Conservation (phyloP, 1,140 invertebrate genomes). For the Caenorhabditis brenneri region DNA sequence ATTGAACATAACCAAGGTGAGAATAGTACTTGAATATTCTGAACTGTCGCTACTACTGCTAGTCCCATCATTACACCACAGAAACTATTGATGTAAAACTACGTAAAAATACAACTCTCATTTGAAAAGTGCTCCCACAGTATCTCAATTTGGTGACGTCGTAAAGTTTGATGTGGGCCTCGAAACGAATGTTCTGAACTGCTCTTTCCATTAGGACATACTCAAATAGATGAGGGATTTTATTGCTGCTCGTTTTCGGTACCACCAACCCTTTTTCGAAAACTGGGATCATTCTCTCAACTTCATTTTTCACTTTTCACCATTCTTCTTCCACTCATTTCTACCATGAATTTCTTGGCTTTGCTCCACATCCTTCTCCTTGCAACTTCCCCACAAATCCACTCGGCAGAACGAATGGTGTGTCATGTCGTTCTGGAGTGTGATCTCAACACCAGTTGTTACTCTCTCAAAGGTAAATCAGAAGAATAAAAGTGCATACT, state of each 20-base stretch:
- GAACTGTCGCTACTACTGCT: too few relatives aligned
- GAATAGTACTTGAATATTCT: too few relatives aligned
- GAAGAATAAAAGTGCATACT: neutral
- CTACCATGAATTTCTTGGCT: neutral
- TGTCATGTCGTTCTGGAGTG: constrained; percentile 13
- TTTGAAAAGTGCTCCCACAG: neutral
- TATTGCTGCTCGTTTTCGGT: neutral
- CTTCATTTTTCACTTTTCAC: neutral
- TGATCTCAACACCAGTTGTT: neutral
- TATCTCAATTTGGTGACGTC: neutral
- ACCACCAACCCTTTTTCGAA: neutral
- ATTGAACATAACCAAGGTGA: too few relatives aligned
- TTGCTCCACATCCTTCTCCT: neutral
- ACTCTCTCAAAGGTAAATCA: constrained; percentile 1
- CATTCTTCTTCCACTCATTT: neutral
- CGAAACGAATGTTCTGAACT: neutral
- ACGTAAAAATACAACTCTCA: neutral
- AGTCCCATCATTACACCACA: too few relatives aligned
- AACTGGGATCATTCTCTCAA: neutral
- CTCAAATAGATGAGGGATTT: constrained; percentile 4
- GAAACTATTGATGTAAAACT: too few relatives aligned
- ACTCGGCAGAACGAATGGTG: neutral
- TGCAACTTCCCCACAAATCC: neutral
- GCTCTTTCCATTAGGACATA: constrained; percentile 9
- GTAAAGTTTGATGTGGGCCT: neutral